A percentile compares a stretch with the other conserved stretches of the same genome.
Evolutionary conservation across 2,797 vertebrate genomes (phyloP).

Genomic region (Steatocranus sp.): DNA sequence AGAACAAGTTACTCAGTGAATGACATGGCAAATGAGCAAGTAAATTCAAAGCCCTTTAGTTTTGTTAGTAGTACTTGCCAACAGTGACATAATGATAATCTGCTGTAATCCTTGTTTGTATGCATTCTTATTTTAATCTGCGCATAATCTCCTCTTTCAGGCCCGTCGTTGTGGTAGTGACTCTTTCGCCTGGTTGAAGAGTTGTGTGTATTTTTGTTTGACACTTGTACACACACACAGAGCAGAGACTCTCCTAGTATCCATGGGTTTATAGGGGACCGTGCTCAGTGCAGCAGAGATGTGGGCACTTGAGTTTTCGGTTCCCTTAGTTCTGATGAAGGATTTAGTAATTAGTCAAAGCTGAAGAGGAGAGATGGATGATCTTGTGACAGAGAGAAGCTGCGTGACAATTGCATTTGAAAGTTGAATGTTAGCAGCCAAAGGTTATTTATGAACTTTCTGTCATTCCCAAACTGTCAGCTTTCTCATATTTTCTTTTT

Average conservation of each 20-base stretch:
- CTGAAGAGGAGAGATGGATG: background rate
- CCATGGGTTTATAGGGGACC: background rate
- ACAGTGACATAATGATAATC: conserved; percentile 54
- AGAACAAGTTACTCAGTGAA: background rate
- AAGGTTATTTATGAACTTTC: background rate
- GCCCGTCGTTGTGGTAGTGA: conserved; percentile 14
- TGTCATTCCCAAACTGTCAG: background rate
- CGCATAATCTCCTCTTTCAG: conserved; percentile 40
- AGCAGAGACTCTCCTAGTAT: background rate
- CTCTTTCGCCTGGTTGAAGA: background rate
- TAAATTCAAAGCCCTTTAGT: background rate
- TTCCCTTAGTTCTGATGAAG: conserved; percentile 2
- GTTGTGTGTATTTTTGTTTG: background rate
- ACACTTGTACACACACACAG: background rate
- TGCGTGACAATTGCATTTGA: background rate
- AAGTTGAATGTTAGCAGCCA: background rate
- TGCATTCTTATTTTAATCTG: conserved; percentile 61
- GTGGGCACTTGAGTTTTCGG: background rate
- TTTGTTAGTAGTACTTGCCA: conserved; percentile 5
- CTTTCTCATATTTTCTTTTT: background rate
- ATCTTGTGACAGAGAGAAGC: background rate
- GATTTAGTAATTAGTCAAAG: conserved; percentile 21
- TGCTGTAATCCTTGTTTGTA: conserved; percentile 52
- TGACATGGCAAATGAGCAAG: background rate
- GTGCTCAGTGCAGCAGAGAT: background rate